Evolutionary conservation across 2,113 vertebrate genomes (phyloP), one percentile per base, ranked within the genome.

Genomic region (Furnarius figulus): DNA sequence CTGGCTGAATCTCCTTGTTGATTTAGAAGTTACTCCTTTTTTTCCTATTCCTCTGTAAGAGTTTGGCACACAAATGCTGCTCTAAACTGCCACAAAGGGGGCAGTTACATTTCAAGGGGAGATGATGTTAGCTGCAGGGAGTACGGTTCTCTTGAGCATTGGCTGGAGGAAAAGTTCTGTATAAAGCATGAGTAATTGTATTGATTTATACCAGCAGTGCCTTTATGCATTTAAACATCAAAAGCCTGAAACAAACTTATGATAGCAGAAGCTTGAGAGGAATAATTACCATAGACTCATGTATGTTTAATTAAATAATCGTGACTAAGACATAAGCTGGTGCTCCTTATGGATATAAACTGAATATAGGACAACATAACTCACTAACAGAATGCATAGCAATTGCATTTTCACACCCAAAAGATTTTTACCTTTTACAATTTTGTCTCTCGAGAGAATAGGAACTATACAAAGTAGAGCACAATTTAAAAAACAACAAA

Each of bases 101-200:
- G 47, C 3, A 49, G 89, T 77, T 79, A 83, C 85, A 95, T 97
- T 95, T 95, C 94, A 95, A 81, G 50, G 63, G 62, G 81, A 66
- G 58, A 90, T 74, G 35, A 73, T 1, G 1, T 76, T 15, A 53
- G 50, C 78, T 90, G 39, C 56, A 76, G 46, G 35, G 58, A 87
- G 59, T 78, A 35, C 0, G 3, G 80, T 52, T 95, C 76, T 78
- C 78, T 18, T 15, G 58, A 90, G 53, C 0, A 0, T 42, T 76
- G 72, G 35, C 71, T 87, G 68, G 37, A 90, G 53, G 68, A 75
- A 93, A 93, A 79, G 23, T 55, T 75, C 50, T 44, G 22, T 42
- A 22, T 50, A 44, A 70, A 30, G 70, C 46, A 20, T 8, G 18
- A 85, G 42, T 79, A 61, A 52, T 74, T 7, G 0, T 22, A 37